These are phyloP conservation scores for Notodonta ziczac DNA, from an alignment of 2,888 invertebrate species.

Conservation along the genomic window DNA sequence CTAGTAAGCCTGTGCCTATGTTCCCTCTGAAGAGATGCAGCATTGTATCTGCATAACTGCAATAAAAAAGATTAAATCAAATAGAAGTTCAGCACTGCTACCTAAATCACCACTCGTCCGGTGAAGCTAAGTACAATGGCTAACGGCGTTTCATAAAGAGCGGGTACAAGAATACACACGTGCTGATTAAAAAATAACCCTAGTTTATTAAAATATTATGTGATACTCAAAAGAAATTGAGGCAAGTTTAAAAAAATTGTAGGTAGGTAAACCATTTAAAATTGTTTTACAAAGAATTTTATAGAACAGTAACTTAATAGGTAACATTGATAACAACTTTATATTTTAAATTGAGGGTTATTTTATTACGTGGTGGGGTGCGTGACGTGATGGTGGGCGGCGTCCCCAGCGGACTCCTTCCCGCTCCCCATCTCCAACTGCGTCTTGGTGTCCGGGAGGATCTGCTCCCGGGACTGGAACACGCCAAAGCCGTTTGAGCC, in stretches of 20 bases:
- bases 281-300: too few species aligned
- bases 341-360: too few species aligned
- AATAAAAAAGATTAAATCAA: conserved; percentile 1
- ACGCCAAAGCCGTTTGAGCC: conserved; percentile 25
- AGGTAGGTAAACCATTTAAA: too few species aligned
- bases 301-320: conserved; percentile 54
- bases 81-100: neutral
- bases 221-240: too few species aligned
- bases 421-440: conserved; percentile 54
- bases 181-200: too few species aligned
- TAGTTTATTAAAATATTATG: too few species aligned
- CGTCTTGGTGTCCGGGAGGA: conserved; percentile 48
- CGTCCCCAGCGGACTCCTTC: conserved; percentile 38
- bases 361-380: conserved; percentile 86
- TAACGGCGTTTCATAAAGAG: too few species aligned
- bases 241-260: too few species aligned
- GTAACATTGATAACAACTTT: too few species aligned
- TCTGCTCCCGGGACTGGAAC: conserved; percentile 70
- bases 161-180: too few species aligned
- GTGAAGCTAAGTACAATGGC: too few species aligned
- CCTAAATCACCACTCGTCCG: too few species aligned
- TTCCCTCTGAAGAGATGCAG: conserved; percentile 98
- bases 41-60: conserved; percentile 93
- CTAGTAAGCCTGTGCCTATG: conserved; percentile 97
- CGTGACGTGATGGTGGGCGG: conserved; percentile 74